A percentile compares a stretch with the other conserved stretches of the same genome.
These are phyloP conservation scores for Oceanodroma leucorhoa DNA, from an alignment of 2,797 vertebrate genomes.

Conservation along the genomic window DNA sequence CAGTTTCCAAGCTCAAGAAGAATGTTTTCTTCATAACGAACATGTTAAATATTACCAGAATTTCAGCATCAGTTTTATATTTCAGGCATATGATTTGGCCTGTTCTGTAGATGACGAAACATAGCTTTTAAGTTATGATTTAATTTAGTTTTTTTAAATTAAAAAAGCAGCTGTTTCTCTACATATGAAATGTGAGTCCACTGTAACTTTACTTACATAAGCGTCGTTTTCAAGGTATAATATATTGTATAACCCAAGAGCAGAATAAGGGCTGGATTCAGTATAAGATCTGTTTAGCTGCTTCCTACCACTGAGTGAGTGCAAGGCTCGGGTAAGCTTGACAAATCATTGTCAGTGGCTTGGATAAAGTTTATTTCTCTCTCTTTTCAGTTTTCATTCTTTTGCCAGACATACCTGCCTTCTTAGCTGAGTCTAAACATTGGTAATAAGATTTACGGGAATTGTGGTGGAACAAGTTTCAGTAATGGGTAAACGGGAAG, in stretches of 20 bases:
- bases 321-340: constrained; percentile 24
- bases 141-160: constrained; percentile 68
- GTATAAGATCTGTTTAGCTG: constrained; percentile 15
- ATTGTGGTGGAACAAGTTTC: neutral
- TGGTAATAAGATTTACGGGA: neutral
- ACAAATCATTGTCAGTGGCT: constrained; percentile 46
- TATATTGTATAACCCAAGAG: constrained; percentile 37
- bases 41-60: constrained; percentile 68
- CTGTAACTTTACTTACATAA: constrained; percentile 48
- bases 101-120: constrained; percentile 53
- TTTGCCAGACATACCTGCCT: constrained; percentile 21
- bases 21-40: constrained; percentile 69
- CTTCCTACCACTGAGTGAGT: constrained; percentile 36
- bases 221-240: constrained; percentile 7
- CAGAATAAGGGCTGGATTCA: constrained; percentile 33
- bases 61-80: constrained; percentile 71
- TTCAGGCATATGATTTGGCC: constrained; percentile 66
- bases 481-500: neutral
- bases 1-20: constrained; percentile 54
- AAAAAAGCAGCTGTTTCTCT: constrained; percentile 60
- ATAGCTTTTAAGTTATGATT: constrained; percentile 66
- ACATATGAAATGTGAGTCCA: constrained; percentile 56
- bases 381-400: constrained; percentile 12
- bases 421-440: neutral
- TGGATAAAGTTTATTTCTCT: constrained; percentile 40